Percentiles rank a stretch among this genome's conserved stretches.
Evolutionary conservation across 2,888 invertebrate species (phyloP).

Genomic region (Philopedon plagiatum): DNA sequence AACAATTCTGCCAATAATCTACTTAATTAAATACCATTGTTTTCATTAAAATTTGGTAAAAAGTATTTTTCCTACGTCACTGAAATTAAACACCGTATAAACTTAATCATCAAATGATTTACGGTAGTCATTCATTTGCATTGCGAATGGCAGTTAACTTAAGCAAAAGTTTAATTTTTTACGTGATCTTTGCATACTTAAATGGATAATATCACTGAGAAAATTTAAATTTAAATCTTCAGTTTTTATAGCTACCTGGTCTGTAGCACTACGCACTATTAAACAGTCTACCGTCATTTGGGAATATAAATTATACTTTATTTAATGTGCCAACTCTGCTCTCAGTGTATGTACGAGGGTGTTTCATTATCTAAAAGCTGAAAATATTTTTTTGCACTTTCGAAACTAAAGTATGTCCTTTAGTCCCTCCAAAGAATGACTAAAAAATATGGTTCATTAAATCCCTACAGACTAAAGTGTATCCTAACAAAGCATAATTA

Average conservation of each 20-base stretch:
- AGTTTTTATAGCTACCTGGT: conserved; percentile 31
- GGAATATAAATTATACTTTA: conserved; percentile 32
- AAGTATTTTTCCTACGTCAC: not conserved
- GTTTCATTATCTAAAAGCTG: too few species aligned
- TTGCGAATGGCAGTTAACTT: conserved; percentile 27
- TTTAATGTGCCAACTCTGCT: conserved; percentile 20
- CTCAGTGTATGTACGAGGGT: conserved; percentile 15
- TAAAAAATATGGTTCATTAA: too few species aligned
- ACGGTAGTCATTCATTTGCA: conserved; percentile 39
- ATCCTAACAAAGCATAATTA: too few species aligned
- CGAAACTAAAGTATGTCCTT: too few species aligned
- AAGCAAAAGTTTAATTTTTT: conserved; percentile 33
- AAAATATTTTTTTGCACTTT: too few species aligned
- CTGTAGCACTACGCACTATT: conserved; percentile 20
- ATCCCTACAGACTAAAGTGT: too few species aligned
- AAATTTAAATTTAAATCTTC: conserved; percentile 33
- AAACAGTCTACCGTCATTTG: conserved; percentile 22
- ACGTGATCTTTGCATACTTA: conserved; percentile 36
- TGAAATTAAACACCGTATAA: conserved; percentile 19
- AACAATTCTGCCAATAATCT: too few species aligned
- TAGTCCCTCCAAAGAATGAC: too few species aligned
- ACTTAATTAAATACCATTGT: too few species aligned
- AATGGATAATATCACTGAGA: conserved; percentile 29
- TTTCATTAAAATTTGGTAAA: not conserved
- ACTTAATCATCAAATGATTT: conserved; percentile 36